Base-by-base conservation (phyloP, 2,113 vertebrate species). In the Conger conger region DNA sequence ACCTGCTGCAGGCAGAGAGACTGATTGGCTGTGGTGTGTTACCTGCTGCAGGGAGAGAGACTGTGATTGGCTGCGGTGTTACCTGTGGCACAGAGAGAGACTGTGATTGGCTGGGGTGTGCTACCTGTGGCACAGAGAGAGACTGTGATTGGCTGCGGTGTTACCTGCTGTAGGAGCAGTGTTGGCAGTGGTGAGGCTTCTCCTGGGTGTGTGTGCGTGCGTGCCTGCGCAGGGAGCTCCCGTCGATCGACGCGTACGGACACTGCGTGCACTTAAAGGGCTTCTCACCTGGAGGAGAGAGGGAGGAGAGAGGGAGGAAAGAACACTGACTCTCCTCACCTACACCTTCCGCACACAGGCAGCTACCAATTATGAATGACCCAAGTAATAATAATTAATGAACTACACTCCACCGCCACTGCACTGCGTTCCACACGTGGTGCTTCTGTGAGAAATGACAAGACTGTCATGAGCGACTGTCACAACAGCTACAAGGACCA, bases 141-240 rank as follows among this genome's bases (percentile, higher is more conserved):
- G 63, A 76, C 7, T 9, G n/a, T 30, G 30, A 60, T 15, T 20
- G 57, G 57, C 18, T 36, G 35, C n/a, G 68, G 36, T 17, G 76
- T 89, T 93, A 95, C 92, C 93, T 94, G 91, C 90, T 91, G 87
- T 89, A 93, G 0, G 91, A 89, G 85, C 93, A 95, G 42, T 90
- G 92, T 0, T 90, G 89, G 83, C 93, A 94, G 82, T 88, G 87
- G 89, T 90, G 94, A 0, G 91, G 93, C 53, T 86, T 95, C 89
- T 95, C 93, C 86, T 90, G 84, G 37, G 90, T 84, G 81, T 89
- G 85, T 9, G 92, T 94, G 2, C 87, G 80, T 17, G 86, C 87
- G 89, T 94, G 94, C 68, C 87, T 23, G 4, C 89, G 88, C 82
- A 95, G 89, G 77, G 94, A 96, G 86, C 91, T 94, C 87, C 91